phyloP scores from a whole-genome alignment of 2,113 vertebrate species.

The Mus spicilegus region DNA sequence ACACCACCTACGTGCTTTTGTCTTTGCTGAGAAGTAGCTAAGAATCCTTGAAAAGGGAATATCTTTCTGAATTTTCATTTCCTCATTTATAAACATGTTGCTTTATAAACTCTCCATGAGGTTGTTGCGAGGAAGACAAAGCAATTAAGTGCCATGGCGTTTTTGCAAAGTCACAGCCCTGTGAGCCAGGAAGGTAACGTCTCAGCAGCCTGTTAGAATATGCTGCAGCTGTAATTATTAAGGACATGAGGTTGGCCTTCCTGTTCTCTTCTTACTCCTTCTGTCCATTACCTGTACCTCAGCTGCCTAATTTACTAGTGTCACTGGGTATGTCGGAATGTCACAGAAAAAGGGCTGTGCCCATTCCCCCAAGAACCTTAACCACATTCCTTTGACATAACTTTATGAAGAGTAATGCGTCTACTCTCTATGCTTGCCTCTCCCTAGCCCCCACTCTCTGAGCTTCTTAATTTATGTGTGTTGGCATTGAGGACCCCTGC shows the following conservation, averaged over 20 bases:
- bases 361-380: background rate
- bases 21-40: slow-evolving; percentile 47
- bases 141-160: slow-evolving; percentile 47
- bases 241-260: background rate
- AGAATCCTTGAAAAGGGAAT: slow-evolving; percentile 30
- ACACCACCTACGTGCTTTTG: background rate
- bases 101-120: background rate
- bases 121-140: slow-evolving; percentile 23
- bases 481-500: background rate
- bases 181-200: background rate
- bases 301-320: background rate
- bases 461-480: slow-evolving; percentile 10
- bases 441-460: background rate
- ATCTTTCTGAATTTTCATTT: slow-evolving; percentile 52
- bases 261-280: background rate
- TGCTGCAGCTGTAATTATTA: background rate
- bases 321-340: background rate
- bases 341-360: background rate
- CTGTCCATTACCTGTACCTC: background rate
- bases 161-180: slow-evolving; percentile 29
- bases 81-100: slow-evolving; percentile 3
- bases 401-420: background rate
- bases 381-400: slow-evolving; percentile 31
- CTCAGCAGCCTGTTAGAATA: background rate
- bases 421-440: background rate